Evolutionary conservation across 2,888 invertebrate genomes (phyloP).

Genomic region (Nomada lathburiana): DNA sequence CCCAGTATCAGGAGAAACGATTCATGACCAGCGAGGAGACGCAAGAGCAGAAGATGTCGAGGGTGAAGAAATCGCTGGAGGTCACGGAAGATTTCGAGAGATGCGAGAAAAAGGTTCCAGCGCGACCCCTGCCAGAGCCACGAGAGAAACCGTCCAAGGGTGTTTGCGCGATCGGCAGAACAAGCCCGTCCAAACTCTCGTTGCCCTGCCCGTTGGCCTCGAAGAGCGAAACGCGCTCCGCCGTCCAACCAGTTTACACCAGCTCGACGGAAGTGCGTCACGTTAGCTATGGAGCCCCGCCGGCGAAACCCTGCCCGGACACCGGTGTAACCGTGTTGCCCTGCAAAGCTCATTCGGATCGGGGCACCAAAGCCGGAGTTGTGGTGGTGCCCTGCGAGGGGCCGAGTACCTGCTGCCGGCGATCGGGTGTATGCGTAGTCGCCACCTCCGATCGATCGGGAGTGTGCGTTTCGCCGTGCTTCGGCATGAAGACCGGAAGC

Average conservation of each 20-base stretch:
- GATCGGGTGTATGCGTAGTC: conserved; percentile 77
- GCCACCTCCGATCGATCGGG: conserved; percentile 80
- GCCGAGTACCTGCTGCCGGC: conserved; percentile 67
- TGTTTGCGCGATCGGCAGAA: conserved; percentile 75
- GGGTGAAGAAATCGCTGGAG: conserved; percentile 70
- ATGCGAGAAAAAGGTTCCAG: conserved; percentile 59
- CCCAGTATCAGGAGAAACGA: conserved; percentile 65
- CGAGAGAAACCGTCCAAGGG: conserved; percentile 39
- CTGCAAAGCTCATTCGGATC: conserved; percentile 78
- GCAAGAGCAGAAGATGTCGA: conserved; percentile 69
- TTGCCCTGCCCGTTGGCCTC: conserved; percentile 75
- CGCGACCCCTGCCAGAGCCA: conserved; percentile 27
- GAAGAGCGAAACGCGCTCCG: neutral
- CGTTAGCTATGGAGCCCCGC: conserved; percentile 78
- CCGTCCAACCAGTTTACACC: conserved; percentile 68
- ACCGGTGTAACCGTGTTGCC: conserved; percentile 80
- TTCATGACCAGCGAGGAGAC: conserved; percentile 72
- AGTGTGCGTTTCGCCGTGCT: conserved; percentile 80
- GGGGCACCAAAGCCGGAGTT: conserved; percentile 78
- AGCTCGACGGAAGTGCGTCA: conserved; percentile 73
- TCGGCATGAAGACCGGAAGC: conserved; percentile 70
- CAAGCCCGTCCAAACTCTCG: conserved; percentile 67
- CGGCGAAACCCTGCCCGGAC: conserved; percentile 74
- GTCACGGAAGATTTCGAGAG: conserved; percentile 74
- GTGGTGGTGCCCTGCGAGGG: conserved; percentile 81